Conservation (phyloP, 2,113 vertebrate genomes). For the Malaclemys terrapin region DNA sequence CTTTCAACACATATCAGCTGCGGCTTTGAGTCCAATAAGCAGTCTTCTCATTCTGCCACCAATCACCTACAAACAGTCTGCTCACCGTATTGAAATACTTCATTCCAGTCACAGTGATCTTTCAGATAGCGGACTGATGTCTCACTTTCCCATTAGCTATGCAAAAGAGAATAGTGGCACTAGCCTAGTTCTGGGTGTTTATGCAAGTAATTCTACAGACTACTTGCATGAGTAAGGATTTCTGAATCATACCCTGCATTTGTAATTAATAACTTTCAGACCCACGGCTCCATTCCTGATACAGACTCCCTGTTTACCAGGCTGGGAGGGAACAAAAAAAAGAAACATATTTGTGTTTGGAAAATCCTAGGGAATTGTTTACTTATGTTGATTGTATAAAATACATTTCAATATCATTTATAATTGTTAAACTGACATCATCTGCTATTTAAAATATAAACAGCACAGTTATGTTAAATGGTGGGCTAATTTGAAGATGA, state of each 20-base stretch:
- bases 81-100: not conserved
- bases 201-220: not conserved
- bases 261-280: not conserved
- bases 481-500: not conserved
- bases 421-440: no score
- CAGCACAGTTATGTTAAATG: not conserved
- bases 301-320: not conserved
- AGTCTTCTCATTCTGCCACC: not conserved
- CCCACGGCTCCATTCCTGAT: not conserved
- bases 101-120: not conserved
- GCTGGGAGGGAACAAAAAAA: no score
- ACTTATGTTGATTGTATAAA: not conserved
- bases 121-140: not conserved
- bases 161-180: not conserved
- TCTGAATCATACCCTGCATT: not conserved
- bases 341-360: not conserved
- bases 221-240: not conserved
- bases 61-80: not conserved
- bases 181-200: rapidly evolving
- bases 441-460: no score
- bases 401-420: not conserved
- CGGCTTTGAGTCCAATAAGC: not conserved
- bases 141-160: not conserved
- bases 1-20: not conserved
- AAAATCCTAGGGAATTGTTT: not conserved